These are phyloP conservation scores for Dinoponera quadriceps DNA, from an alignment of 1,140 invertebrate genomes.

Conservation along the genomic window DNA sequence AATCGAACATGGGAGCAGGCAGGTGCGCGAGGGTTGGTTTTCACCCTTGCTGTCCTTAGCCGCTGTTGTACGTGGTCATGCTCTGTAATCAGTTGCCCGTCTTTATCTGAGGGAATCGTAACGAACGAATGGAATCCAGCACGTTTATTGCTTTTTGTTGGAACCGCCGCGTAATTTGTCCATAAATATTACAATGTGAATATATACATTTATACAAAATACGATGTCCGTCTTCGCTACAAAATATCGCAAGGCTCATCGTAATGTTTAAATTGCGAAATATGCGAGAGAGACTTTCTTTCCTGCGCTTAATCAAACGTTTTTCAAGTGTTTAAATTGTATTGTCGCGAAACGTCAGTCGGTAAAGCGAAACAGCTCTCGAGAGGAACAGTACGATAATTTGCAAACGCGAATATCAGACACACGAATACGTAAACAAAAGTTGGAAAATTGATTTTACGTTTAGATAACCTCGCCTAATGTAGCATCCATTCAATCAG, in stretches of 20 bases:
- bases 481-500: not conserved
- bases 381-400: not conserved
- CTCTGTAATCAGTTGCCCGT: slow-evolving; percentile 72
- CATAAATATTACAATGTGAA: not conserved
- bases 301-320: not conserved
- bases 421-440: not conserved
- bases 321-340: not conserved
- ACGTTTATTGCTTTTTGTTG: slow-evolving; percentile 18
- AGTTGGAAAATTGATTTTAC: not conserved
- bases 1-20: slow-evolving; percentile 79
- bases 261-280: not conserved
- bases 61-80: slow-evolving; percentile 67
- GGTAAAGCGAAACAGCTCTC: not conserved
- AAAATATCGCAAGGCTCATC: not conserved
- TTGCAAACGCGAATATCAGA: slow-evolving; percentile 2
- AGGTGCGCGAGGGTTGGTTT: slow-evolving; percentile 76
- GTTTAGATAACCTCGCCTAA: not conserved
- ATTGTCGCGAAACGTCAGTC: not conserved
- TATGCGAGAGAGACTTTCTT: no score
- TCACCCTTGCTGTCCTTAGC: slow-evolving; percentile 71
- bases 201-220: not conserved
- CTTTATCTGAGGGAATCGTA: slow-evolving; percentile 63
- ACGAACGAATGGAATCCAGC: slow-evolving; percentile 58
- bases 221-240: not conserved
- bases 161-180: slow-evolving; percentile 1